Percentiles rank a stretch among this genome's conserved stretches.
Evolutionary conservation across 2,113 vertebrate genomes (phyloP).

Genomic region (Lycocorax pyrrhopterus): DNA sequence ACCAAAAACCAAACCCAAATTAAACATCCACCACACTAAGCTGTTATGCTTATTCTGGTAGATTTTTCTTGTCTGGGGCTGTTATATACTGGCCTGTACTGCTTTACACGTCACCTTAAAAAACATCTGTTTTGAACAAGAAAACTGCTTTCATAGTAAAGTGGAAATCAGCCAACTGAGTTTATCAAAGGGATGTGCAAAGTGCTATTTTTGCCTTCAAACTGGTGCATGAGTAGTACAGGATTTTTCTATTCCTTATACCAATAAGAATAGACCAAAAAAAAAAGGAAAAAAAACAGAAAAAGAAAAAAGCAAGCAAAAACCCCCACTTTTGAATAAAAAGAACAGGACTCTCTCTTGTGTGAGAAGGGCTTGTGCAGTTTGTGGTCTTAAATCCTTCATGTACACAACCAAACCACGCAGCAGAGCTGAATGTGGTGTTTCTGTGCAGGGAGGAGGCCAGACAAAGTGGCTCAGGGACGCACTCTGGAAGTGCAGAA

Average conservation of each 20-base stretch:
- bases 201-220: not conserved
- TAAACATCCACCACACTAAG: not conserved
- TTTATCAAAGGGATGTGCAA: not conserved
- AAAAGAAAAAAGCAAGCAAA: not conserved
- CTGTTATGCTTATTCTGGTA: not conserved
- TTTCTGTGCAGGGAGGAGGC: not conserved
- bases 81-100: not conserved
- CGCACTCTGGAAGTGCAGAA: not conserved
- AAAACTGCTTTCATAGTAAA: not conserved
- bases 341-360: not conserved
- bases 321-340: not conserved
- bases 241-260: not conserved
- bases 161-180: not conserved
- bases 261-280: not conserved
- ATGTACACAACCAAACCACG: not conserved
- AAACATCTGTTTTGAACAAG: not conserved
- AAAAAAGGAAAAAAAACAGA: accelerated
- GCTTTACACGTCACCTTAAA: not conserved
- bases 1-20: not conserved
- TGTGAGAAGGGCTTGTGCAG: not conserved
- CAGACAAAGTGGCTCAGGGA: not conserved
- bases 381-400: not conserved
- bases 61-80: not conserved
- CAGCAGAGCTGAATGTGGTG: not conserved
- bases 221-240: not conserved